Evolutionary conservation across 2,797 vertebrate genomes (phyloP), one percentile per base, ranked within the genome.

Genomic region (Pteronotus mesoamericanus): DNA sequence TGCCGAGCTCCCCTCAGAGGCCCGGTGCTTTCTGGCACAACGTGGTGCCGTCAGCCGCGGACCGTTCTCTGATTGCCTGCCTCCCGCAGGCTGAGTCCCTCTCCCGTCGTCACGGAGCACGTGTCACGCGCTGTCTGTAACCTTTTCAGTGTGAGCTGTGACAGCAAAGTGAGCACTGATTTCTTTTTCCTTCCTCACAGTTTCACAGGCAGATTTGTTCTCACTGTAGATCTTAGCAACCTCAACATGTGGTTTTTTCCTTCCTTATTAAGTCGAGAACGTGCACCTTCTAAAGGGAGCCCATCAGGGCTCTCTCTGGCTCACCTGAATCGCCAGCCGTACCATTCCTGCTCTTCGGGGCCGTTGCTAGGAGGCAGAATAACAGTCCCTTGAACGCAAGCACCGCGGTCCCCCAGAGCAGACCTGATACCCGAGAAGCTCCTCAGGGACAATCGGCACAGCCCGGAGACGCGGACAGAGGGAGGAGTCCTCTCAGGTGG

Each of bases 71-170:
- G 71, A 15, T 32, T 29, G 5, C 6, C 26, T 46, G 3, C 26
- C 24, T 18, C 44, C 29, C 42, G 3, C 71, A 48, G 48, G 32
- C 1, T 11, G 29, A 14, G 29, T n/a, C 59, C 29, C 29, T 64
- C 16, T 16, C 16, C 59, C 59, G 1, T 7, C 29, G 7, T 15
- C 3, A 14, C 59, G 0, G 2, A 15, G 59, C 6, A 3, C 59
- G 14, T 1, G 14, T 26, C 5, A 5, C 57, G 14, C 57, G 3
- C 57, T 59, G 71, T 5, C 42, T 18, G 8, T 19, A 5, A 74
- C 72, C 46, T 32, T 16, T n/a, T 16, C 72, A 19, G 44, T 48
- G 48, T 11, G 44, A 9, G 29, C 9, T 48, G 16, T 21, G 72
- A 21, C 16, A 5, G 16, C 72, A 48, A 48, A 48, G 39, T 9